Conservation (phyloP, 37 sponge, comb jelly and placozoan genomes). For the Oopsacas minuta region DNA sequence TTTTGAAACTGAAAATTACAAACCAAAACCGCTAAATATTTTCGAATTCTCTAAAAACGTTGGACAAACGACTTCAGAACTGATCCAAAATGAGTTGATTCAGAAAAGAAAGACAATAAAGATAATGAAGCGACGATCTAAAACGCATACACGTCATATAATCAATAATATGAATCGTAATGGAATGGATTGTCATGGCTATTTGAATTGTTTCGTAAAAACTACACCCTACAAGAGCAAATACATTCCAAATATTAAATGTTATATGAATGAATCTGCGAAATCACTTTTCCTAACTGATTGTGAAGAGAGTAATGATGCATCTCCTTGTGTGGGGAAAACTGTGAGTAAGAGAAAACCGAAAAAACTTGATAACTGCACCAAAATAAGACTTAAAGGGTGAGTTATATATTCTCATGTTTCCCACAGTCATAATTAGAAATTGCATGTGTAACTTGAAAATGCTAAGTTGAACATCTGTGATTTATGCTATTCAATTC, state of each 20-base stretch:
- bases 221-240: background rate
- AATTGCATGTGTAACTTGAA: too few species aligned
- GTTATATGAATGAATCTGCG: slow-evolving; percentile 7
- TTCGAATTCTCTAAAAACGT: background rate
- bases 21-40: background rate
- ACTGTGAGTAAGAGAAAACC: background rate
- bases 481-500: too few species aligned
- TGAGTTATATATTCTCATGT: too few species aligned
- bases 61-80: background rate
- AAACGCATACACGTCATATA: background rate
- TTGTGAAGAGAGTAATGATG: background rate
- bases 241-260: background rate
- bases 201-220: background rate
- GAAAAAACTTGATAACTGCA: background rate
- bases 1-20: background rate
- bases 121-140: background rate
- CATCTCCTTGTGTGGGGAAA: background rate
- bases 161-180: slow-evolving; percentile 10
- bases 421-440: too few species aligned
- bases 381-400: background rate
- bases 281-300: background rate
- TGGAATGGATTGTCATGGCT: background rate
- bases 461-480: too few species aligned
- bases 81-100: background rate
- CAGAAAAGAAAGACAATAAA: background rate